A percentile compares a stretch with the other conserved stretches of the same genome.
phyloP scores from a whole-genome alignment of 2,797 vertebrate genomes.

The Hoplostethus mediterraneus region DNA sequence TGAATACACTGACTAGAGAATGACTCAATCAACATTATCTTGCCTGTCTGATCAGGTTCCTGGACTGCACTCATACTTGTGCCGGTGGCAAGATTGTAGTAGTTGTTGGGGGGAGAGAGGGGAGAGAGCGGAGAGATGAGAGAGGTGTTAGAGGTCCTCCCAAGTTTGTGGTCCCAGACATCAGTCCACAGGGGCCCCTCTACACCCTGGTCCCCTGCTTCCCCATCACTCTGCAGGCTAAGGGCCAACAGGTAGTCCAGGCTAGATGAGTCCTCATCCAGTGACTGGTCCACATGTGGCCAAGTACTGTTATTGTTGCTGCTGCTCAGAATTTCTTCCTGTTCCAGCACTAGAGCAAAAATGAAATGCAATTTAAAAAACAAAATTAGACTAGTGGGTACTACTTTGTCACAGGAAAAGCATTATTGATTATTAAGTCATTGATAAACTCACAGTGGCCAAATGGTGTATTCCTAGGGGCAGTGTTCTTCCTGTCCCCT shows the following conservation, averaged over 20 bases:
- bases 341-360: constrained; percentile 72
- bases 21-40: neutral
- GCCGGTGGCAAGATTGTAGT: constrained; percentile 54
- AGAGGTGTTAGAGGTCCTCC: constrained; percentile 57
- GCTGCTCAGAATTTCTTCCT: constrained; percentile 67
- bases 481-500: constrained; percentile 71
- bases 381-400: neutral
- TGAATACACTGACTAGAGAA: constrained; percentile 4
- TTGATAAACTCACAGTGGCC: constrained; percentile 77
- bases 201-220: constrained; percentile 77
- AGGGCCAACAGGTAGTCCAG: constrained; percentile 93
- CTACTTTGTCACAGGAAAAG: neutral
- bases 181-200: constrained; percentile 78
- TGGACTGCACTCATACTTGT: constrained; percentile 50
- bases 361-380: neutral
- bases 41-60: constrained; percentile 72
- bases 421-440: neutral
- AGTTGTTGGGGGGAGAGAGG: constrained; percentile 70
- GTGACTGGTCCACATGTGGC: constrained; percentile 47
- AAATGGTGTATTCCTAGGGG: constrained; percentile 72
- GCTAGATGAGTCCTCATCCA: constrained; percentile 83
- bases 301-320: constrained; percentile 67
- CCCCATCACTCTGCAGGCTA: constrained; percentile 88
- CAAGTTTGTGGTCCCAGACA: constrained; percentile 81
- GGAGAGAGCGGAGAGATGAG: constrained; percentile 42